Evolutionary conservation across 1,140 invertebrate genomes (phyloP).

Genomic region (Scaptomyza pallida): DNA sequence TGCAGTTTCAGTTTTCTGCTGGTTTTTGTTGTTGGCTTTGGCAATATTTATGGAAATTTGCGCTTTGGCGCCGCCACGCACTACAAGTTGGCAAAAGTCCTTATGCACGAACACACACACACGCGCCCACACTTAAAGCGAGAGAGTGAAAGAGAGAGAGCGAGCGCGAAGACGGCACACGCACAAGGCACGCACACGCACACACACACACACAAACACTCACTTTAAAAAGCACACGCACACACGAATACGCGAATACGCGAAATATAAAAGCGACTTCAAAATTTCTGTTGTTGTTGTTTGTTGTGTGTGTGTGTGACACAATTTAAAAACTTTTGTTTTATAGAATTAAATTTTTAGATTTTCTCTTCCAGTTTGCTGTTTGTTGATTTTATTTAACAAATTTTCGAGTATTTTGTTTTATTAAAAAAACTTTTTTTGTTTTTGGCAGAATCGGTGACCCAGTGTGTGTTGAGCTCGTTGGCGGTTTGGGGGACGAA

Average conservation of each 20-base stretch:
- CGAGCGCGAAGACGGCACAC: not conserved
- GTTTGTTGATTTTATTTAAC: conserved; percentile 27
- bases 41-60: conserved; percentile 34
- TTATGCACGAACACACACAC: not conserved
- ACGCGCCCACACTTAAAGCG: conserved; percentile 2
- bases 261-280: conserved; percentile 7
- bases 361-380: conserved; percentile 1
- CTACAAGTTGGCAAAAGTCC: conserved; percentile 26
- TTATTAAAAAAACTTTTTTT: not conserved
- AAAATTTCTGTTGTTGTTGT: not conserved
- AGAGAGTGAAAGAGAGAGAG: too few relatives aligned
- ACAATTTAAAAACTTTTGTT: not conserved
- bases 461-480: conserved; percentile 9
- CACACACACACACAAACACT: conserved; percentile 2
- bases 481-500: not conserved
- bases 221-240: conserved; percentile 16
- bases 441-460: not conserved
- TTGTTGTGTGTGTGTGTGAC: too few relatives aligned
- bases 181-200: not conserved
- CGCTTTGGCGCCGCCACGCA: conserved; percentile 15
- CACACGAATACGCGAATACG: conserved; percentile 6
- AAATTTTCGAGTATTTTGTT: not conserved
- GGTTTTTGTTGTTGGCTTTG: conserved; percentile 3
- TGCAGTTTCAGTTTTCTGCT: conserved; percentile 16
- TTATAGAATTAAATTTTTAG: not conserved